Percentiles rank a stretch among this genome's conserved stretches.
These are phyloP conservation scores for Malacoraja senta DNA, from an alignment of 2,797 vertebrate species.

Conservation along the genomic window DNA sequence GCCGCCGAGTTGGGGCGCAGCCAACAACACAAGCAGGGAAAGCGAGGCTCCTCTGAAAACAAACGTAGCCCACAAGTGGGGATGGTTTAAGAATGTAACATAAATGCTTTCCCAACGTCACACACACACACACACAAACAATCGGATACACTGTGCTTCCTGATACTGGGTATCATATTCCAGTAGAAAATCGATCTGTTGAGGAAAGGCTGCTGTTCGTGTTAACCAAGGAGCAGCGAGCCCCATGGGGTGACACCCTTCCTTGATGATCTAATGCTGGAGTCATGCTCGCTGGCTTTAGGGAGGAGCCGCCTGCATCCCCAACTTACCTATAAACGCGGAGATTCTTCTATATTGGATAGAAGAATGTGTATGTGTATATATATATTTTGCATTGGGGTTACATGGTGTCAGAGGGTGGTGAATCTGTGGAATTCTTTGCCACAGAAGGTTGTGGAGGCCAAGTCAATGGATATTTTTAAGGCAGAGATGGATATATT, in stretches of 20 bases:
- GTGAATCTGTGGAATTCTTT: too few species aligned
- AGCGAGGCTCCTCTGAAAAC: neutral
- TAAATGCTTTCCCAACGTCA: neutral
- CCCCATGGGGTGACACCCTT: neutral
- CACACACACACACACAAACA: neutral
- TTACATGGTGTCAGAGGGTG: too few species aligned
- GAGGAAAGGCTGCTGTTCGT: too few species aligned
- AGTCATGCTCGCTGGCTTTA: neutral
- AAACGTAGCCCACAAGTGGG: neutral
- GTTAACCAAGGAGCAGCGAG: neutral
- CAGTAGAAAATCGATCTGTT: neutral
- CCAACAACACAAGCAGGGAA: neutral
- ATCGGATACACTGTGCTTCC: neutral
- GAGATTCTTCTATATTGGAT: neutral
- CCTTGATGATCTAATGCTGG: neutral
- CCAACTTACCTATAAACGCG: neutral
- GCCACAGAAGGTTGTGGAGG: too few species aligned
- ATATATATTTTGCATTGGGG: too few species aligned
- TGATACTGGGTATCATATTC: too few species aligned
- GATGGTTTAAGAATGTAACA: neutral
- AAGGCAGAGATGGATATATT: too few species aligned
- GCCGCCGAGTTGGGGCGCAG: neutral
- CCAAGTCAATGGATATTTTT: too few species aligned
- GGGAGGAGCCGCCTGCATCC: neutral
- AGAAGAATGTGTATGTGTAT: too few species aligned